Conservation (phyloP, 2,113 vertebrate genomes). For the Elephantulus edwardii region DNA sequence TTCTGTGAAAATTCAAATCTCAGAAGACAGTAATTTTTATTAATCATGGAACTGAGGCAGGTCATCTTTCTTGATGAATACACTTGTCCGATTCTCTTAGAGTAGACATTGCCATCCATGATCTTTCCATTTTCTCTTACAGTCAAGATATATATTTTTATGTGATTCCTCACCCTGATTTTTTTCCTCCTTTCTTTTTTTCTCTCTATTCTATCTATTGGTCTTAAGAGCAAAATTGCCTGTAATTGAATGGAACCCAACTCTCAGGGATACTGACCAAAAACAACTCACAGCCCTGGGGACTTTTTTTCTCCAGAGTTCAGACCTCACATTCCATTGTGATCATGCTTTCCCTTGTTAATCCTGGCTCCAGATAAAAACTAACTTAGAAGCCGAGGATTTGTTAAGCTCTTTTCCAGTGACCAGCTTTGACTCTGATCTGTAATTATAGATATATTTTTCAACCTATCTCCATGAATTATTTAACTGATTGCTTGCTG, state of each 20-base stretch:
- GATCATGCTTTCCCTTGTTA: conserved; percentile 54
- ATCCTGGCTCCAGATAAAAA: conserved; percentile 63
- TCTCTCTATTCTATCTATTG: neutral
- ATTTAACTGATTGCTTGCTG: neutral
- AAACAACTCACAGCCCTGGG: conserved; percentile 46
- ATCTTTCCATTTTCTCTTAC: neutral
- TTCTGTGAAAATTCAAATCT: neutral
- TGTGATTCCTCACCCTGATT: neutral
- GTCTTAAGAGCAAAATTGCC: neutral
- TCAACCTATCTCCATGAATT: conserved; percentile 24
- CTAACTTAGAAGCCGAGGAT: conserved; percentile 34
- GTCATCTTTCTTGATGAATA: neutral
- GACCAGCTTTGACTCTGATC: conserved; percentile 10
- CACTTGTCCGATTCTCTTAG: neutral
- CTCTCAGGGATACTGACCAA: conserved; percentile 41
- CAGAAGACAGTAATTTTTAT: neutral
- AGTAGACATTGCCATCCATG: neutral
- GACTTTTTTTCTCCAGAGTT: conserved; percentile 54
- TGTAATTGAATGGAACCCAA: neutral
- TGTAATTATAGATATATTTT: conserved; percentile 35
- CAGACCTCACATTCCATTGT: conserved; percentile 63
- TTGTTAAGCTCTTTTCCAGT: conserved; percentile 49
- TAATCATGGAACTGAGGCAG: neutral
- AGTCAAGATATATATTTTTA: neutral
- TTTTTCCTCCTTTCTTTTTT: conserved; percentile 29